phyloP scores from a whole-genome alignment of 2,888 invertebrate genomes.

The Podabrus alpinus region DNA sequence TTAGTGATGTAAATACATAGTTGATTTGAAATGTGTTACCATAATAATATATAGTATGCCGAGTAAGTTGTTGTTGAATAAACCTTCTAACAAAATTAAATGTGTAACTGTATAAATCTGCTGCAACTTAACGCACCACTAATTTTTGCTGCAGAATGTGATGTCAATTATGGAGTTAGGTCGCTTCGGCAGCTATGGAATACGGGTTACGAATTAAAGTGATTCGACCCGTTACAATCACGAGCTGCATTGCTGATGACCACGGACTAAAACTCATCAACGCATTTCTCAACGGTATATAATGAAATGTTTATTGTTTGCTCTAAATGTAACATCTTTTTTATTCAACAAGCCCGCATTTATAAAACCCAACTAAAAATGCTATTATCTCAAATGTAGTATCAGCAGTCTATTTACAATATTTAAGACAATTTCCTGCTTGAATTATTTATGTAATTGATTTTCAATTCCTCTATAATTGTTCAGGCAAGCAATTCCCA shows the following conservation, averaged over 20 bases:
- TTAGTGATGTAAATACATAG: neutral
- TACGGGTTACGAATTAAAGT: constrained; percentile 40
- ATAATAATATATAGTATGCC: neutral
- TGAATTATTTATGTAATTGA: neutral
- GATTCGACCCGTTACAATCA: constrained; percentile 42
- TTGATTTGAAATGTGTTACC: neutral
- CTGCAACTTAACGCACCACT: constrained; percentile 46
- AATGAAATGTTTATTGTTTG: constrained; percentile 16
- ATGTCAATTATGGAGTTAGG: constrained; percentile 45
- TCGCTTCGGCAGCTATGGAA: constrained; percentile 40
- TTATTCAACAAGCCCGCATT: neutral
- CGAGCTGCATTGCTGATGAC: constrained; percentile 32
- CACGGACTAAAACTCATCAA: constrained; percentile 31
- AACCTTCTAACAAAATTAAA: constrained; percentile 25
- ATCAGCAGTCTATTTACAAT: neutral
- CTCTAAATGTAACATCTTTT: constrained; percentile 2
- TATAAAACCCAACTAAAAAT: neutral
- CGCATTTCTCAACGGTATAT: constrained; percentile 25
- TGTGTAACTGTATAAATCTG: constrained; percentile 43
- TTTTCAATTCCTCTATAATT: neutral
- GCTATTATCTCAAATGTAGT: neutral
- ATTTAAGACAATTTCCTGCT: neutral
- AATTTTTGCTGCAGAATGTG: constrained; percentile 45
- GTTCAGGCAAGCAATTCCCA: neutral
- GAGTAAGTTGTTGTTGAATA: constrained; percentile 3